Percentiles rank a stretch among this genome's conserved stretches.
Conservation (phyloP, 53 echinoderm and acorn worm genomes). For the Holothuria scabra region DNA sequence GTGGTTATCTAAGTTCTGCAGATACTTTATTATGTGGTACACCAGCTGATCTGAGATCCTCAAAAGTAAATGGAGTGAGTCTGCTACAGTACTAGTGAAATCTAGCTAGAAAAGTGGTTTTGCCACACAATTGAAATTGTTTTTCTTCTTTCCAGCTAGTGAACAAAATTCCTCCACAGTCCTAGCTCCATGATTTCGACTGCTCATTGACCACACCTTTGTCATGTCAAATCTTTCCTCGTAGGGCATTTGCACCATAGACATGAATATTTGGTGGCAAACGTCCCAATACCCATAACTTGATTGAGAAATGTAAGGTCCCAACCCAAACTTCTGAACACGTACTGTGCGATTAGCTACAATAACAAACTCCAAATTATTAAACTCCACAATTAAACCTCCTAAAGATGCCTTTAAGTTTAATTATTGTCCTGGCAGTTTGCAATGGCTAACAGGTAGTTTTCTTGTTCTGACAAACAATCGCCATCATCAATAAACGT, state of each 20-base stretch:
- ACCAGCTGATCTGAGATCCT: conserved; percentile 1
- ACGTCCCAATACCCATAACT: conserved; percentile 8
- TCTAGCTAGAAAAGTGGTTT: neutral
- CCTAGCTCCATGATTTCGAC: neutral
- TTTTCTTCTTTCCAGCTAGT: neutral
- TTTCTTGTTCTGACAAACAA: neutral
- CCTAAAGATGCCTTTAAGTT: conserved; percentile 4
- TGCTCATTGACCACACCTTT: neutral
- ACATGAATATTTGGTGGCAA: conserved; percentile 6
- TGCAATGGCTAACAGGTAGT: neutral
- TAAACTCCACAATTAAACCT: conserved; percentile 1
- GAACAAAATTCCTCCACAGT: neutral
- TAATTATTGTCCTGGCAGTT: neutral
- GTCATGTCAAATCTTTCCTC: neutral
- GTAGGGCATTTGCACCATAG: conserved; percentile 8
- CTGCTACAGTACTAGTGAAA: conserved; percentile 8
- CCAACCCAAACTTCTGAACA: conserved; percentile 9
- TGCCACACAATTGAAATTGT: neutral
- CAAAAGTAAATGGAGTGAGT: conserved; percentile 1
- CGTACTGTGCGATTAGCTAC: neutral
- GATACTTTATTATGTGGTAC: conserved; percentile 4
- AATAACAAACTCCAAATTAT: neutral
- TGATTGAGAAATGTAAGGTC: conserved; percentile 29
- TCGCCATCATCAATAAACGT: neutral
- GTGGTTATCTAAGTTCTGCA: neutral